These are phyloP conservation scores for Arizona elegans DNA, from an alignment of 2,113 vertebrate genomes.

Conservation along the genomic window DNA sequence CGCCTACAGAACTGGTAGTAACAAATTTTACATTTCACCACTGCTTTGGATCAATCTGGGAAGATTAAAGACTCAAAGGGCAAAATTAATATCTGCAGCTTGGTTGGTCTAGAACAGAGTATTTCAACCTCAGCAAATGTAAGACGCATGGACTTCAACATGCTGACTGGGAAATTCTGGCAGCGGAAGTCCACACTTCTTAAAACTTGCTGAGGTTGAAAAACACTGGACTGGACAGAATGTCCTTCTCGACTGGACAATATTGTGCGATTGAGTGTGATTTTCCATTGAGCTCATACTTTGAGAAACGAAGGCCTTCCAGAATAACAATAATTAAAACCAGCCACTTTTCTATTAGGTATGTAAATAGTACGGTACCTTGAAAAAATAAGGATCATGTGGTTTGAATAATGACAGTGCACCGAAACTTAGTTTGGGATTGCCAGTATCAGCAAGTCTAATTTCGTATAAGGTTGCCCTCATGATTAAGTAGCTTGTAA, in stretches of 20 bases:
- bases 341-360: background rate
- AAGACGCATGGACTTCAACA: background rate
- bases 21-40: too few relatives aligned
- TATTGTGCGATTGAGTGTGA: background rate
- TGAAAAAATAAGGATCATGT: background rate
- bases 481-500: background rate
- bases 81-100: background rate
- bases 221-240: background rate
- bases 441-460: background rate
- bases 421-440: background rate
- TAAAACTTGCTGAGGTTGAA: background rate
- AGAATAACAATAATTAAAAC: constrained; percentile 2
- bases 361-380: background rate
- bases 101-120: background rate
- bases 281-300: background rate
- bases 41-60: background rate
- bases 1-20: too few relatives aligned
- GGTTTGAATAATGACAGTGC: background rate
- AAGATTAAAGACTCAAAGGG: background rate
- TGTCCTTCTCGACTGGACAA: background rate
- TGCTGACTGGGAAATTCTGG: background rate
- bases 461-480: rapidly evolving
- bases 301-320: background rate
- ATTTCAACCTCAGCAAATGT: background rate
- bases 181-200: background rate